Conservation (phyloP, 2,113 vertebrate genomes). For the Eclectus roratus region DNA sequence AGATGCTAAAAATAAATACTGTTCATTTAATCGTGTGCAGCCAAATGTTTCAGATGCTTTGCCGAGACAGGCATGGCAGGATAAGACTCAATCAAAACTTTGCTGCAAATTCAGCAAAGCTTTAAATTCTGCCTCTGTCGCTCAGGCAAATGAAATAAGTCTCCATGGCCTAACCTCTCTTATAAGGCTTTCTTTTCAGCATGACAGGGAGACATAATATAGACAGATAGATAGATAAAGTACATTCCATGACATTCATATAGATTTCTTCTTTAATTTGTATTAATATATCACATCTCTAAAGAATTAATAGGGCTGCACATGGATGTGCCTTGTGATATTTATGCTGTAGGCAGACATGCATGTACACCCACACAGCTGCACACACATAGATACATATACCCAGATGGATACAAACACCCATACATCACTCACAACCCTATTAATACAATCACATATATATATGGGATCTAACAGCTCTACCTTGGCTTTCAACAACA, state of each 20-base stretch:
- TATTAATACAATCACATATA: not conserved
- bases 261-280: conserved; percentile 21
- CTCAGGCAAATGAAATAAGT: conserved; percentile 46
- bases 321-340: not conserved
- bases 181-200: conserved; percentile 7
- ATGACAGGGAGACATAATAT: not conserved
- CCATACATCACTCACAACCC: not conserved
- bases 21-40: conserved; percentile 74
- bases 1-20: conserved; percentile 80
- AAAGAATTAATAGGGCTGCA: not conserved
- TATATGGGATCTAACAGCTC: not conserved
- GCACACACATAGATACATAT: not conserved
- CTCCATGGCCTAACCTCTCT: not conserved
- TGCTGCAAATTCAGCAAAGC: conserved; percentile 59
- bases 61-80: conserved; percentile 64
- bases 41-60: conserved; percentile 71
- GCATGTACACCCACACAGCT: not conserved
- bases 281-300: not conserved
- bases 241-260: not conserved
- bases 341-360: not conserved
- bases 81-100: conserved; percentile 79
- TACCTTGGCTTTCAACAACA: conserved; percentile 14
- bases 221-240: not conserved
- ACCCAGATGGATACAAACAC: not conserved
- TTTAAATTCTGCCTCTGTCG: conserved; percentile 45